Conservation (phyloP, 2,797 vertebrate genomes). For the Propithecus perrieri region DNA sequence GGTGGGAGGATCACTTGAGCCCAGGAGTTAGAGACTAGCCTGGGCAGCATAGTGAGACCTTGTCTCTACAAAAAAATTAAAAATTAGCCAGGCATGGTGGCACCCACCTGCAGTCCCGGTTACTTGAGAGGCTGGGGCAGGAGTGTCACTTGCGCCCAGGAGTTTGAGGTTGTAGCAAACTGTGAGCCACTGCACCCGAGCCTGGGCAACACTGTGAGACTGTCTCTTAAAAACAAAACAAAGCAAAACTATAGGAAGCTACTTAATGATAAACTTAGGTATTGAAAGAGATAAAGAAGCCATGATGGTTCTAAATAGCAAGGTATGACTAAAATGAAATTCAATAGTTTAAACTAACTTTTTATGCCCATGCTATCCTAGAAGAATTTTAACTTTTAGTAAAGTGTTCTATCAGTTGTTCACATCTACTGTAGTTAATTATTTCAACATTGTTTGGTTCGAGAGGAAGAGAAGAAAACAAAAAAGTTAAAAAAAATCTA, state of each 20-base stretch:
- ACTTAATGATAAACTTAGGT: conserved; percentile 67
- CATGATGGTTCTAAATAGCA: neutral
- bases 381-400: conserved; percentile 12
- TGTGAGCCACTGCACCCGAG: neutral
- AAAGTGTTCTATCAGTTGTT: neutral
- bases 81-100: neutral
- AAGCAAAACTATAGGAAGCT: neutral
- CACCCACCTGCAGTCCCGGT: too few relatives aligned
- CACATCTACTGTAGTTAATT: neutral
- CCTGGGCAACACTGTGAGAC: neutral
- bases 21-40: neutral
- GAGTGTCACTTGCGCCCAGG: neutral
- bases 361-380: neutral
- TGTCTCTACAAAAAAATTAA: neutral
- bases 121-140: neutral
- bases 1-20: neutral
- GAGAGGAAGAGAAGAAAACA: neutral
- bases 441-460: conserved; percentile 28
- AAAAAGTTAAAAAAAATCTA: neutral
- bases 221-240: neutral
- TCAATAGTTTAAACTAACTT: neutral
- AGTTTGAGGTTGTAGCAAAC: neutral
- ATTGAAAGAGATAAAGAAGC: conserved; percentile 46
- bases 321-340: conserved; percentile 1
- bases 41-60: neutral